These are phyloP conservation scores for Guaruba guarouba DNA, from an alignment of 2,113 vertebrate genomes.

Conservation along the genomic window DNA sequence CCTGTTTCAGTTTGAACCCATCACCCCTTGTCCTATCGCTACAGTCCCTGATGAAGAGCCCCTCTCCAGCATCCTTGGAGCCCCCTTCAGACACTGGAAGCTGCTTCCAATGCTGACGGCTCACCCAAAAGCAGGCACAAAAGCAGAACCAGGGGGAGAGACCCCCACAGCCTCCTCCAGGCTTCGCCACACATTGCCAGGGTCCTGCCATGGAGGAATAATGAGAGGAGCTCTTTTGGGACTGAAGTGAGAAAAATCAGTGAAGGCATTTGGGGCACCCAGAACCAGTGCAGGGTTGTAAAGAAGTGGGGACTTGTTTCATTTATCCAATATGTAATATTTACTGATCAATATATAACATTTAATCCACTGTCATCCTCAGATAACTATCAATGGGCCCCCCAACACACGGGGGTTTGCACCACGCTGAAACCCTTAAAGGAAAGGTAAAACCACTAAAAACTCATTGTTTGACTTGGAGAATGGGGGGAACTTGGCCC, in stretches of 20 bases:
- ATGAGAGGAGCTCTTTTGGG: neutral
- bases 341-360: neutral
- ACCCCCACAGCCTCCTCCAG: neutral
- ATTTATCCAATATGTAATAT: neutral
- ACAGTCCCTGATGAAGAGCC: neutral
- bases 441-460: neutral
- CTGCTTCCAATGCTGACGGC: neutral
- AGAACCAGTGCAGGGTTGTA: neutral
- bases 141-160: neutral
- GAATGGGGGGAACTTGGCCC: neutral
- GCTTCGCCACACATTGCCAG: neutral
- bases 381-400: neutral
- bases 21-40: too few species aligned
- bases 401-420: neutral
- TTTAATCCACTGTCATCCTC: neutral
- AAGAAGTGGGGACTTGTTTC: neutral
- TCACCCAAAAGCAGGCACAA: neutral
- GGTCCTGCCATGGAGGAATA: neutral
- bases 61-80: neutral
- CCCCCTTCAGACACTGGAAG: neutral
- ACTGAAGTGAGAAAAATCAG: neutral
- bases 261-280: rapidly evolving
- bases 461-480: neutral
- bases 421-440: neutral
- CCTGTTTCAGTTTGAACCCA: too few species aligned